Percentiles rank a stretch among this genome's conserved stretches.
Evolutionary conservation across 2,888 invertebrate genomes (phyloP).

Genomic region (Pandemis cinnamomeana): DNA sequence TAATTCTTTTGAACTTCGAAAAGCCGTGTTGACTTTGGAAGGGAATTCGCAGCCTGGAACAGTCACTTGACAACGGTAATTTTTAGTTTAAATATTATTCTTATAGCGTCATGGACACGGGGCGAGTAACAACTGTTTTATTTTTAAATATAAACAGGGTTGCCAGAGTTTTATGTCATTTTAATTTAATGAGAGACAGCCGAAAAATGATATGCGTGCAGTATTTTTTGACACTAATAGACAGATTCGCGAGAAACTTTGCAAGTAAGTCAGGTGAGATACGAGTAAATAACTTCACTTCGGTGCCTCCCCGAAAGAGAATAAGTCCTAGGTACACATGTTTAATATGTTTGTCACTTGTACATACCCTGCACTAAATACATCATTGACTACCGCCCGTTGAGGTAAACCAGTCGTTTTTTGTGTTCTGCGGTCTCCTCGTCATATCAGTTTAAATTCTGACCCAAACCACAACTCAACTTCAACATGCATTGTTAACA

Average conservation of each 20-base stretch:
- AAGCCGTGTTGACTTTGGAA: slow-evolving; percentile 36
- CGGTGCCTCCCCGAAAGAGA: no score
- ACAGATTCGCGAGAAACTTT: no score
- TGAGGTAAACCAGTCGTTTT: not conserved
- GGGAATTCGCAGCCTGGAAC: slow-evolving; percentile 19
- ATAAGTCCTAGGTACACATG: no score
- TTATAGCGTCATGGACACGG: not conserved
- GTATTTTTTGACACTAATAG: no score
- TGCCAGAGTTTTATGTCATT: no score
- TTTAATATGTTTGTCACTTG: no score
- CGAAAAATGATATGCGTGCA: no score
- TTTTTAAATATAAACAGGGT: not conserved
- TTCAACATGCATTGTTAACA: slow-evolving; percentile 3
- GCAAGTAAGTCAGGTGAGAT: no score
- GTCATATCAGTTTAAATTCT: not conserved
- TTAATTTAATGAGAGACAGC: no score
- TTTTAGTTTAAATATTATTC: slow-evolving; percentile 21
- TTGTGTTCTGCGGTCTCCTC: not conserved
- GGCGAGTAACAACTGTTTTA: not conserved
- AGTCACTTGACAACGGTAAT: slow-evolving; percentile 20
- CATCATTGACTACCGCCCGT: not conserved
- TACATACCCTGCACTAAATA: not conserved
- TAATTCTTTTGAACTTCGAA: slow-evolving; percentile 33
- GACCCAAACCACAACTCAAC: slow-evolving; percentile 5
- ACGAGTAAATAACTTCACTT: no score